A percentile compares a stretch with the other conserved stretches of the same genome.
Evolutionary conservation across 2,113 vertebrate genomes (phyloP).

Genomic region (Urocolius indicus): DNA sequence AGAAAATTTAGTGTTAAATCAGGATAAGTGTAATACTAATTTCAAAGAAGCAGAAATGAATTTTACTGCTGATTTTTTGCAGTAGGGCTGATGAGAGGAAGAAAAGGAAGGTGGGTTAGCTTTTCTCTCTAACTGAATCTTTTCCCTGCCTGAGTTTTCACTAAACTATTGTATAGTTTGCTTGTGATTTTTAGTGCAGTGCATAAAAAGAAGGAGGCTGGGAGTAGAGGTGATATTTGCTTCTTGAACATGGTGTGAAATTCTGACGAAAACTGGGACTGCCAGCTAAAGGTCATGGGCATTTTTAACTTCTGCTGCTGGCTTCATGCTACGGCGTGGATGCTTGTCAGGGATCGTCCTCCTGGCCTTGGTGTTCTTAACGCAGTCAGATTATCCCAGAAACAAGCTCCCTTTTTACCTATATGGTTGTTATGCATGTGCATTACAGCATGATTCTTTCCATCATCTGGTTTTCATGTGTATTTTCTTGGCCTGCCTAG

Average conservation of each 20-base stretch:
- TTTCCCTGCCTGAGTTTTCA: background rate
- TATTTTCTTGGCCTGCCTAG: background rate
- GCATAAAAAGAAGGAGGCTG: background rate
- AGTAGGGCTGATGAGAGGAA: background rate
- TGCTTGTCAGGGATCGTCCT: background rate
- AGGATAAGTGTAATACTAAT: background rate
- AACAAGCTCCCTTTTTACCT: background rate
- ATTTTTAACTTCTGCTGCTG: conserved; percentile 43
- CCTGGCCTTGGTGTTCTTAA: background rate
- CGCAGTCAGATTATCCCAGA: background rate
- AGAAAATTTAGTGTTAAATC: background rate
- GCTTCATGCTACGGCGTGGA: background rate
- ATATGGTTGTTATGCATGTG: background rate
- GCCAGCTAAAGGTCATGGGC: conserved; percentile 45
- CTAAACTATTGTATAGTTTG: background rate
- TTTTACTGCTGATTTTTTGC: background rate
- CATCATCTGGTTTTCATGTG: background rate
- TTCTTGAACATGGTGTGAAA: background rate
- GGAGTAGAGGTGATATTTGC: background rate
- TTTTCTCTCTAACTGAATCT: background rate
- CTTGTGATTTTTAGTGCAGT: background rate
- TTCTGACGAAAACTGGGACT: conserved; percentile 9
- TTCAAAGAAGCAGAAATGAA: background rate
- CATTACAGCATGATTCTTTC: background rate
- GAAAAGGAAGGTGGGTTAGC: background rate